Percentiles rank a stretch among this genome's conserved stretches.
Evolutionary conservation across 2,113 vertebrate species (phyloP).

Genomic region (Dipodomys merriami): DNA sequence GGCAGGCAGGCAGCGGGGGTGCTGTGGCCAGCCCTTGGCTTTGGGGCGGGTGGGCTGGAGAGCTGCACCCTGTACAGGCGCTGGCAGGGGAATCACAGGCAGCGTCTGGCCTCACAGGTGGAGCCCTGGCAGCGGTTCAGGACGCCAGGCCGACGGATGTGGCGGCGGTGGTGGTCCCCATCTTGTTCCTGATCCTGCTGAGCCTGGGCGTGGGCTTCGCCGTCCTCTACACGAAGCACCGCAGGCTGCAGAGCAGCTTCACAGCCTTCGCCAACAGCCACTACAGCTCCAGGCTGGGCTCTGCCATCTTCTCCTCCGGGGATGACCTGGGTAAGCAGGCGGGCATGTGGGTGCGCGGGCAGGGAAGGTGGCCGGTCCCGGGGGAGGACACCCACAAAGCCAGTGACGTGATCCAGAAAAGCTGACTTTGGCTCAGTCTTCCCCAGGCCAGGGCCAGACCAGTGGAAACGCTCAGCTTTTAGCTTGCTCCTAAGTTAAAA

Average conservation of each 20-base stretch:
- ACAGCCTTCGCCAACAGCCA: conserved; percentile 97
- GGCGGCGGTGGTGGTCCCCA: conserved; percentile 94
- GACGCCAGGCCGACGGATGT: conserved; percentile 86
- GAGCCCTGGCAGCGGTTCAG: conserved; percentile 57
- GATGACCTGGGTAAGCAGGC: conserved; percentile 93
- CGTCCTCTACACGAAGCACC: conserved; percentile 92
- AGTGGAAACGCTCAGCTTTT: neutral
- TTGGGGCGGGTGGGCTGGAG: neutral
- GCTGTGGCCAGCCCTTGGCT: neutral
- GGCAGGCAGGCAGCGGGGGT: neutral
- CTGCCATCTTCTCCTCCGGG: conserved; percentile 97
- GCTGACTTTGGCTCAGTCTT: neutral
- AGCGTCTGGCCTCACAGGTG: conserved; percentile 63
- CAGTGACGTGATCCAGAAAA: neutral
- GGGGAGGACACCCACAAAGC: neutral
- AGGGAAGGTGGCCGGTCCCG: accelerated
- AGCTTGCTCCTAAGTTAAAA: neutral
- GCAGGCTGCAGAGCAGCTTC: conserved; percentile 96
- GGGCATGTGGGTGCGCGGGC: neutral
- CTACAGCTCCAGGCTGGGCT: conserved; percentile 97
- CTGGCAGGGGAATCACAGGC: neutral
- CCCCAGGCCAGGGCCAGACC: neutral
- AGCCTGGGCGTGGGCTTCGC: conserved; percentile 90
- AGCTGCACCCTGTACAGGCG: neutral
- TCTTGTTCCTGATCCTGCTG: conserved; percentile 95